Base-by-base conservation (phyloP, 2,888 invertebrate genomes). In the Pemphredon lugubris region DNA sequence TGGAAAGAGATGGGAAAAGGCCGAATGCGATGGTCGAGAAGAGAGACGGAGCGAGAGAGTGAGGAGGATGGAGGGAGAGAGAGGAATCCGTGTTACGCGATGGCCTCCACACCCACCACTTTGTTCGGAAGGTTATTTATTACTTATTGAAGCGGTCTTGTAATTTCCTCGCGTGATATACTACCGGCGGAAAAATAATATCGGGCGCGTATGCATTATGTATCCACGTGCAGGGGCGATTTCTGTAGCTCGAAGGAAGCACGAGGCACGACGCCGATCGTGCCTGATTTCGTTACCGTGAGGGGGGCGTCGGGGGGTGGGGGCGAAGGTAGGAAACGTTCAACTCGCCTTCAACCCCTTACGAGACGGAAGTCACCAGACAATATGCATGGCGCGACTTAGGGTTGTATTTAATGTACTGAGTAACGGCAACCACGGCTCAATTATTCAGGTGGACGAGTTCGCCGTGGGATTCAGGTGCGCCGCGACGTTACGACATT, bases 71-170 rank as follows among this genome's bases (percentile, higher is more conserved):
- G 58, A 9, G 40, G 23, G 40, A 50, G 45, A 13, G 37, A 21
- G 50, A 32, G 54, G 57, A 14, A 60, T 60, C 50, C 58, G 75
- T 68, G 72, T 55, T 58, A 58, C 75, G 59, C 66, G 50, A 58
- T 47, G 39, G 14, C 47, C 45, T 57, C 61, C 74, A 20, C 66
- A 67, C 64, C 72, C 64, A 50, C 75, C 73, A 79, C 75, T 82
- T 79, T 75, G 77, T 80, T 81, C 77, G 54, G 30, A 51, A 26
- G 60, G 82, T 85, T 85, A 86, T 86, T 85, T 86, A 85, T 86
- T 84, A 85, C 84, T 86, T 83, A 85, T 84, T 81, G 86, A 85
- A 84, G 83, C 81, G 79, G 75, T 73, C 78, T 83, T 78, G 83
- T 83, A 84, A 85, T 86, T 86, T 85, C 79, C 84, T 83, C 60